Evolutionary conservation across 2,113 vertebrate species (phyloP).

Genomic region (Aramus guarauna): DNA sequence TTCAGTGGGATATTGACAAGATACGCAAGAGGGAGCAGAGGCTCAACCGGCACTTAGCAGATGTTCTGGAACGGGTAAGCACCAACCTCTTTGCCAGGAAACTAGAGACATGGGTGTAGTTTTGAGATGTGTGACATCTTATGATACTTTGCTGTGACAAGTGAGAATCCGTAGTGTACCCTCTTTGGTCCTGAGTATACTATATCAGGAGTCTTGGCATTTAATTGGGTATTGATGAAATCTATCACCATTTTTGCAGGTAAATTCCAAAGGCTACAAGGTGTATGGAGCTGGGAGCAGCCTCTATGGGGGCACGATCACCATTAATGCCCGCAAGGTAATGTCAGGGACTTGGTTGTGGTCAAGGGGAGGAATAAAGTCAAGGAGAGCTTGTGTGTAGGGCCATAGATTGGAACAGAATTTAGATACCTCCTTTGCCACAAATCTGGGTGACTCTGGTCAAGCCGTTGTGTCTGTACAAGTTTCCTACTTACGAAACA

Average conservation of each 20-base stretch:
- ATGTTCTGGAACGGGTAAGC: slow-evolving; percentile 91
- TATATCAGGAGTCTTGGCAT: background rate
- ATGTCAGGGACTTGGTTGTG: background rate
- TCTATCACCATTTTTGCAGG: slow-evolving; percentile 68
- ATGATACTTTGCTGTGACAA: background rate
- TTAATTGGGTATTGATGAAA: background rate
- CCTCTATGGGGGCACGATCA: slow-evolving; percentile 92
- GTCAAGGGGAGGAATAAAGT: background rate
- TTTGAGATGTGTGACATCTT: background rate
- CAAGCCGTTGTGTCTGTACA: background rate
- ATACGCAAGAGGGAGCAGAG: slow-evolving; percentile 91
- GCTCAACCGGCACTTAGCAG: slow-evolving; percentile 88
- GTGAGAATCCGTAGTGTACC: background rate
- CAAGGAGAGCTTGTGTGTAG: background rate
- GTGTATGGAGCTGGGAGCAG: slow-evolving; percentile 96
- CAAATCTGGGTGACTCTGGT: background rate
- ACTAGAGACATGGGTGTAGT: background rate
- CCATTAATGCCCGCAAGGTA: slow-evolving; percentile 96
- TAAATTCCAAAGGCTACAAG: slow-evolving; percentile 97
- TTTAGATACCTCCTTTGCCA: background rate
- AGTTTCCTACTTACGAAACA: background rate
- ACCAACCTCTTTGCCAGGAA: background rate
- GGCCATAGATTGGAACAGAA: background rate
- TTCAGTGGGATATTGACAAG: slow-evolving; percentile 98
- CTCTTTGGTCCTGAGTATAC: background rate